phyloP scores from a whole-genome alignment of 64 coral and sea anemone species.

The Dendronephthya gigantea region DNA sequence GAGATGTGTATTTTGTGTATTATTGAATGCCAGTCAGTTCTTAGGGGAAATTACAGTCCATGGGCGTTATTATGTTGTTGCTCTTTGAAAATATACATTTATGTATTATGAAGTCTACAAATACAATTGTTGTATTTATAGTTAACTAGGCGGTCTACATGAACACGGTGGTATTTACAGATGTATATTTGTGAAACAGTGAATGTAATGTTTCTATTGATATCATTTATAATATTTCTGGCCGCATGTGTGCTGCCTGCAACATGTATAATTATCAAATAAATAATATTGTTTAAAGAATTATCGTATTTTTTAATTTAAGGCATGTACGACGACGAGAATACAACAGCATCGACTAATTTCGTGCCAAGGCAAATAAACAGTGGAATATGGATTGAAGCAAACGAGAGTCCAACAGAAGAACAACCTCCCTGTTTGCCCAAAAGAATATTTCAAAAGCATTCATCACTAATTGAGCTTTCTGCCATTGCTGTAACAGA shows the following conservation, averaged over 20 bases:
- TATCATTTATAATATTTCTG: no score
- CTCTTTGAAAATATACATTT: no score
- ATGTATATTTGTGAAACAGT: no score
- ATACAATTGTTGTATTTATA: no score
- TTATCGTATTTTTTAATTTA: background rate
- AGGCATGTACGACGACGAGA: background rate
- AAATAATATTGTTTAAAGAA: background rate
- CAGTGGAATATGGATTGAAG: background rate
- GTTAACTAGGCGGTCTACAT: no score
- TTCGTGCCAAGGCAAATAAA: background rate
- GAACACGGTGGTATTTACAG: no score
- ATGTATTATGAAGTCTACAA: no score
- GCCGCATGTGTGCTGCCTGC: background rate
- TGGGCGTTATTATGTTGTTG: no score
- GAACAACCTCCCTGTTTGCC: background rate
- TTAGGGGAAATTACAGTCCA: no score
- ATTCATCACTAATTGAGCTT: background rate
- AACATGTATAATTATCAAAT: background rate
- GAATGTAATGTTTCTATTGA: no score
- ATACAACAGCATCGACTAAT: background rate
- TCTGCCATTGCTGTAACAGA: background rate
- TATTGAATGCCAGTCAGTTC: no score
- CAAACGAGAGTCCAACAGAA: background rate
- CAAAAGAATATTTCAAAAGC: background rate
- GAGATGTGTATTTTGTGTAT: no score